These are phyloP conservation scores for Tinea semifulvella DNA, from an alignment of 2,888 invertebrate species.

Conservation along the genomic window DNA sequence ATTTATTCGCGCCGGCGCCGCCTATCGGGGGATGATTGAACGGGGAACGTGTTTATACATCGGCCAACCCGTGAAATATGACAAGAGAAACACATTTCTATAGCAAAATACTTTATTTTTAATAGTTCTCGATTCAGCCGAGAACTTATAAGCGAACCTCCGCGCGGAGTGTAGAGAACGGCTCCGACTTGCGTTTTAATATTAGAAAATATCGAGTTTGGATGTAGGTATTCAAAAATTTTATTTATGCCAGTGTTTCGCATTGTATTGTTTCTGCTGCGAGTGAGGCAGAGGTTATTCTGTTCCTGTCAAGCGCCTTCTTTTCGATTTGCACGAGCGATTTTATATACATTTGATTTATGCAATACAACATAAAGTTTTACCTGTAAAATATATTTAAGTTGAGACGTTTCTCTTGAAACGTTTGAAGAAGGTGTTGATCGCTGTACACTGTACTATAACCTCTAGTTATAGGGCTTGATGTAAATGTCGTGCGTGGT, in stretches of 20 bases:
- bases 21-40: conserved; percentile 63
- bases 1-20: conserved; percentile 63
- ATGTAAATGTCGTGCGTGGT: conserved; percentile 13
- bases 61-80: conserved; percentile 56
- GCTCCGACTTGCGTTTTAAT: conserved; percentile 39
- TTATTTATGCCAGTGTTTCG: conserved; percentile 46
- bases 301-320: conserved; percentile 44
- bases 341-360: conserved; percentile 20
- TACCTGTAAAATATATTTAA: conserved; percentile 14
- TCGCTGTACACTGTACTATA: too few relatives aligned
- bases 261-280: conserved; percentile 44
- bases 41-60: conserved; percentile 61
- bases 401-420: conserved; percentile 8
- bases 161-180: conserved; percentile 23
- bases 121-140: conserved; percentile 29
- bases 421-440: conserved; percentile 27
- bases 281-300: conserved; percentile 34
- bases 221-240: conserved; percentile 40
- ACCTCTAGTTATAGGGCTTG: conserved; percentile 1
- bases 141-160: conserved; percentile 26
- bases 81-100: conserved; percentile 43
- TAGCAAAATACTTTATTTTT: conserved; percentile 29
- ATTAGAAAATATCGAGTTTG: conserved; percentile 33
- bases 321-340: conserved; percentile 29
- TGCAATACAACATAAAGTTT: neutral